These are phyloP conservation scores for Chaitophorus viminalis DNA, from an alignment of 2,888 invertebrate genomes.

Conservation along the genomic window DNA sequence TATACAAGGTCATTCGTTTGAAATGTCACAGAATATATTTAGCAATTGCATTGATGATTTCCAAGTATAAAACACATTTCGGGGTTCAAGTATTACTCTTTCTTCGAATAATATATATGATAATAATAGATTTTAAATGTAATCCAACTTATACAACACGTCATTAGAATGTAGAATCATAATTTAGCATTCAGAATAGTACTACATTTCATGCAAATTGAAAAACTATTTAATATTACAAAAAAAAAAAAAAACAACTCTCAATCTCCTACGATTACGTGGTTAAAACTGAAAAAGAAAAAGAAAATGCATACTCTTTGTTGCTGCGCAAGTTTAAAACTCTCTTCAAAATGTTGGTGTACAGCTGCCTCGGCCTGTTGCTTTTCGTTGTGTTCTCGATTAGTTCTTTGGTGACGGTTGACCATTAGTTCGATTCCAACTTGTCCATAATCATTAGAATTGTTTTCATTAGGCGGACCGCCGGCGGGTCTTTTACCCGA, in stretches of 20 bases:
- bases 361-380: conserved; percentile 76
- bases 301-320: conserved; percentile 68
- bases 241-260: no score
- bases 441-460: conserved; percentile 66
- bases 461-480: neutral
- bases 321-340: conserved; percentile 80
- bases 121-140: no score
- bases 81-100: no score
- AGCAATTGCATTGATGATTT: neutral
- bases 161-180: no score
- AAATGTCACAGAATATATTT: neutral
- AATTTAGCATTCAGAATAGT: no score
- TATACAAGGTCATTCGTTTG: neutral
- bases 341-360: conserved; percentile 90
- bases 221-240: no score
- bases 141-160: no score
- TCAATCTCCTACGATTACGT: neutral
- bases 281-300: neutral
- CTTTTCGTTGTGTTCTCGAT: conserved; percentile 73
- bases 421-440: conserved; percentile 65
- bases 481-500: neutral
- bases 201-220: no score
- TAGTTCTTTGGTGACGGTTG: conserved; percentile 65
- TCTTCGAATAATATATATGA: no score
- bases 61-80: no score